Evolutionary conservation across 2,888 invertebrate species (phyloP), one percentile per base, ranked within the genome.

Genomic region (Eulithis testata): DNA sequence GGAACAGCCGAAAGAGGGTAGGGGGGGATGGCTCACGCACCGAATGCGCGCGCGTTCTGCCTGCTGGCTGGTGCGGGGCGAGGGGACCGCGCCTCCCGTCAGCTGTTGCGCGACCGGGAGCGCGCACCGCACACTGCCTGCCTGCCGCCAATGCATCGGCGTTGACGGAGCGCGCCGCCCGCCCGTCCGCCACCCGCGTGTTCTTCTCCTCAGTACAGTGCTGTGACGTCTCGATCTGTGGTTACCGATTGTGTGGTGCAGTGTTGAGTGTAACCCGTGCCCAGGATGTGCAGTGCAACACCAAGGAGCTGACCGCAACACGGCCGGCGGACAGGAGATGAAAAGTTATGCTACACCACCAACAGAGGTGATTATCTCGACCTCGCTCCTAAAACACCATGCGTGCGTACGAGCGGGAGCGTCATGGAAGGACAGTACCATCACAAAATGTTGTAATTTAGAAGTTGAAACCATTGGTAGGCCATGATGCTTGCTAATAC

Each of bases 91-190:
- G 90, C 89, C 91, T 90, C 91, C 91, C 90, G 91, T 91, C 92
- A 93, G 92, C 92, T 93, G 92, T 93, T 93, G 92, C 92, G 91
- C 88, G 91, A 81, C 87, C 89, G 89, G 90, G 89, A 89, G 83
- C 87, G 87, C 86, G 84, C 82, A 84, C 67, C 56, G 63, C 86
- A 77, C 86, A 80, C 81, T 79, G 83, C 56, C 14, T 31, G 86
- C 86, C 85, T 81, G 83, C 86, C 85, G 88, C 88, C 90, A 91
- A 91, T 92, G 91, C 92, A 92, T 87, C 90, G 88, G 87, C 87
- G 90, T 84, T 84, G 87, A 86, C 84, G 87, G 88, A 85, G 87
- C 86, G 81, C 84, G 88, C 78, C 89, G 88, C 86, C 78, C 89
- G 88, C 86, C 74, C 82, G 88, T 80, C 80, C 79, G 80, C 77